These are phyloP conservation scores for Philonicus albiceps DNA, from an alignment of 2,888 invertebrate genomes.

Conservation along the genomic window DNA sequence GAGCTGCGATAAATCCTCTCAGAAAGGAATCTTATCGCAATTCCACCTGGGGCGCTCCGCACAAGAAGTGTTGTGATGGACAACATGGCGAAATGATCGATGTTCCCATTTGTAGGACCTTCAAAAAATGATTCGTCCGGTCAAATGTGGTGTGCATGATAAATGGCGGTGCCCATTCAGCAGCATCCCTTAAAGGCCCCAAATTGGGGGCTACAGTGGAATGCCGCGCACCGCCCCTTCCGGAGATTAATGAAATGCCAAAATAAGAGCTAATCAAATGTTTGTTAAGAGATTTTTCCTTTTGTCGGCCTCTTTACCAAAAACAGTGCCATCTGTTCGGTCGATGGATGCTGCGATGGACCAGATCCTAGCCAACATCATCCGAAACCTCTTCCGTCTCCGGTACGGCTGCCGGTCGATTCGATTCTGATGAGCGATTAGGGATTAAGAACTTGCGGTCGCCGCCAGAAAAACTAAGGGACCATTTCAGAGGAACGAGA, in stretches of 20 bases:
- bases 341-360: background rate
- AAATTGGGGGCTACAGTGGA: background rate
- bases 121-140: slow-evolving; percentile 22
- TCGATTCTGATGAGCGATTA: slow-evolving; percentile 37
- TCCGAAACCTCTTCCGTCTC: background rate
- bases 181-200: background rate
- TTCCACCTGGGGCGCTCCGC: slow-evolving; percentile 22
- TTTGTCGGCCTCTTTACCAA: background rate
- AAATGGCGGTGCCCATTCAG: slow-evolving; percentile 17
- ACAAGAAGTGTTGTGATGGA: background rate
- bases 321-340: slow-evolving; percentile 20
- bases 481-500: background rate
- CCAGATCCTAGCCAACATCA: background rate
- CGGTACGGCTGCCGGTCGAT: background rate
- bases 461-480: background rate
- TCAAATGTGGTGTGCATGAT: slow-evolving; percentile 37
- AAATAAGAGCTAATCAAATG: slow-evolving; percentile 39
- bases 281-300: slow-evolving; percentile 36
- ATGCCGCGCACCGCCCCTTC: background rate
- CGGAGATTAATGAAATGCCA: slow-evolving; percentile 35
- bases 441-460: slow-evolving; percentile 23
- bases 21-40: background rate
- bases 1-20: background rate
- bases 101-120: slow-evolving; percentile 26
- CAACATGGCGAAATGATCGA: slow-evolving; percentile 16